phyloP scores from a whole-genome alignment of 2,888 invertebrate genomes.

The Allophyes oxyacanthae region DNA sequence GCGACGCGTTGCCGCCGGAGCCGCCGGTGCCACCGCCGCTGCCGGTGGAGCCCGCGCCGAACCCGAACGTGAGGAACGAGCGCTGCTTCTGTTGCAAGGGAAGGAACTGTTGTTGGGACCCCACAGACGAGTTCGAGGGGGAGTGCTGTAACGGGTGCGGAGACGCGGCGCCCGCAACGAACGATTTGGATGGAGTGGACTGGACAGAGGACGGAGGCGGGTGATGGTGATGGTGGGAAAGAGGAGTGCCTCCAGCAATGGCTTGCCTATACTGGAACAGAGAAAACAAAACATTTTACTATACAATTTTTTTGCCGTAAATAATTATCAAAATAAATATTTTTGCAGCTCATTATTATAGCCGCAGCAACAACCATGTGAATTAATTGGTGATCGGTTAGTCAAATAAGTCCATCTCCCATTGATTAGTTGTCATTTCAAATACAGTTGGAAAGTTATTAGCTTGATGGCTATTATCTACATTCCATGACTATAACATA shows the following conservation, averaged over 20 bases:
- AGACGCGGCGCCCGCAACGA: conserved; percentile 80
- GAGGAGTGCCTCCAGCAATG: conserved; percentile 90
- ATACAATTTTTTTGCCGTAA: conserved; percentile 1
- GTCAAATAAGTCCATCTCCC: conserved; percentile 83
- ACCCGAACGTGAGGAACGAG: conserved; percentile 99
- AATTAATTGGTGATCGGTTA: conserved; percentile 73
- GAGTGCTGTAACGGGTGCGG: conserved; percentile 82
- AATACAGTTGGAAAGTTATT: conserved; percentile 84
- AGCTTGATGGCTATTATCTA: conserved; percentile 80
- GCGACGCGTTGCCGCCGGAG: conserved; percentile 93
- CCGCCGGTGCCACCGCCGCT: conserved; percentile 91
- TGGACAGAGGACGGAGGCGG: conserved; percentile 88
- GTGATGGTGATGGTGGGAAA: conserved; percentile 82
- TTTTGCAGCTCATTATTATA: conserved; percentile 36
- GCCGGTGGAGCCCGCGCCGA: conserved; percentile 93
- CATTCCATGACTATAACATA: conserved; percentile 66
- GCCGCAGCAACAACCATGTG: conserved; percentile 53
- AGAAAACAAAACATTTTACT: conserved; percentile 47
- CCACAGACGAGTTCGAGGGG: conserved; percentile 85
- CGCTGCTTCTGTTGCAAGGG: conserved; percentile 98
- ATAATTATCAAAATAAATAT: conserved; percentile 22
- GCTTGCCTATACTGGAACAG: conserved; percentile 95
- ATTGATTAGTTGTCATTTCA: conserved; percentile 82
- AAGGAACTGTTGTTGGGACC: conserved; percentile 87
- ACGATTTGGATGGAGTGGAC: conserved; percentile 91